Evolutionary conservation across 2,113 vertebrate genomes (phyloP), one percentile per base, ranked within the genome.

Genomic region (Marmota flaviventris): DNA sequence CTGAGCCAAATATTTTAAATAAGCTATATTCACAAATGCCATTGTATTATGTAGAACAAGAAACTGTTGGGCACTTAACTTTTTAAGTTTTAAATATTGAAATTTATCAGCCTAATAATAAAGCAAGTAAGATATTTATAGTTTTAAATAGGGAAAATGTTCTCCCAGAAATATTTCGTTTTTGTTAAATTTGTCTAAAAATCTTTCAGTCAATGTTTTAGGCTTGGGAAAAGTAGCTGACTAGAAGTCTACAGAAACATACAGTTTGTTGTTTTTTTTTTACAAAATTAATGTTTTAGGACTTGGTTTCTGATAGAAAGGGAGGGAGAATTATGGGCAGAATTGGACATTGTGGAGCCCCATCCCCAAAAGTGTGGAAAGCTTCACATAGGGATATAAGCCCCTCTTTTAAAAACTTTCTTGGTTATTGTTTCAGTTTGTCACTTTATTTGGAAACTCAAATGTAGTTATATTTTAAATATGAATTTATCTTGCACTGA

Each of bases 151-250:
- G 86, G 37, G 37, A 89, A 75, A 87, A 61, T 77, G 18, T 89
- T 75, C 45, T 65, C 69, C 83, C n/a, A 86, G 67, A 94, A 91
- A 63, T 96, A 13, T 94, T 82, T 82, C 92, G 53, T 70, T 48
- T 67, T 65, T 78, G 29, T 58, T 91, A 85, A 51, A 13, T 84
- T 29, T 94, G 37, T 91, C 61, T 89, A 37, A 61, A 85, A 78
- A 63, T 56, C 24, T 94, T 92, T 92, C 65, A 70, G n/a, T 92
- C 53, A 51, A 51, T 58, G 65, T 86, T 94, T 95, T 75, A 97
- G 83, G 45, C 39, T 67, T 91, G 82, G 65, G 56, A 63, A 96
- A 92, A 87, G n/a, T 48, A 69, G 42, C 75, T 95, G 51, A 58
- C 34, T 48, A 8, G 34, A 63, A 34, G 65, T 39, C 16, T 37